These are phyloP conservation scores for Haliaeetus leucogaster DNA, from an alignment of 2,113 vertebrate genomes.

Conservation along the genomic window DNA sequence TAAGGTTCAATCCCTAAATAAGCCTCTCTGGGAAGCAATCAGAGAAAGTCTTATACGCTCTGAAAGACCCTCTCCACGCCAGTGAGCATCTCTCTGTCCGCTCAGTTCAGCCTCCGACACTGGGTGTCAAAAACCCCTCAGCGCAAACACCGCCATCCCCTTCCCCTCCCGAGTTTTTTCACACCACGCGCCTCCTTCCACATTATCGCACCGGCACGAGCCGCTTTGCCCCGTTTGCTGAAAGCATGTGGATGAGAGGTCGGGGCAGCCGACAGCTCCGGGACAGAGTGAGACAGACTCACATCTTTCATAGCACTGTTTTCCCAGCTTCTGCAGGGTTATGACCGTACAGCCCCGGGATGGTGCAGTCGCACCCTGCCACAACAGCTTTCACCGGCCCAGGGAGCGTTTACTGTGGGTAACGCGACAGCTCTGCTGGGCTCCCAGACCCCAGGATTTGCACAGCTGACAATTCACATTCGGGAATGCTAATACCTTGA, in stretches of 20 bases:
- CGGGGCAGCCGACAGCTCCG: accelerated
- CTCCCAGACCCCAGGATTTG: neutral
- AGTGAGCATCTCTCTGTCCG: too few species aligned
- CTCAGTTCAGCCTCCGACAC: neutral
- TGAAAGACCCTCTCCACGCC: neutral
- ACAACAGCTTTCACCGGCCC: accelerated
- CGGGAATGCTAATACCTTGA: neutral
- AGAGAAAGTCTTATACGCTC: neutral
- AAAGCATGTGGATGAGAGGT: neutral
- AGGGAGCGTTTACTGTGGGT: neutral
- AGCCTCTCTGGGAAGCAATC: neutral
- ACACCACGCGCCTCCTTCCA: accelerated
- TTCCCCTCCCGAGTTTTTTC: neutral
- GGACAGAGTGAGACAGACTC: neutral
- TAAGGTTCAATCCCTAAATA: neutral
- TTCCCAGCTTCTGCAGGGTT: neutral
- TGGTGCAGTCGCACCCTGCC: accelerated
- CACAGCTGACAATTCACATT: neutral
- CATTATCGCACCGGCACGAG: neutral
- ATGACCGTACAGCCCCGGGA: neutral
- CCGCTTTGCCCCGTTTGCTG: neutral
- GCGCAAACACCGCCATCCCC: accelerated
- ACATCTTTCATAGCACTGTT: neutral
- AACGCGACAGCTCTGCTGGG: accelerated
- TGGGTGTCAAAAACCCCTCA: neutral